phyloP scores from a whole-genome alignment of 2,888 invertebrate species.

The Dynastes grantii region DNA sequence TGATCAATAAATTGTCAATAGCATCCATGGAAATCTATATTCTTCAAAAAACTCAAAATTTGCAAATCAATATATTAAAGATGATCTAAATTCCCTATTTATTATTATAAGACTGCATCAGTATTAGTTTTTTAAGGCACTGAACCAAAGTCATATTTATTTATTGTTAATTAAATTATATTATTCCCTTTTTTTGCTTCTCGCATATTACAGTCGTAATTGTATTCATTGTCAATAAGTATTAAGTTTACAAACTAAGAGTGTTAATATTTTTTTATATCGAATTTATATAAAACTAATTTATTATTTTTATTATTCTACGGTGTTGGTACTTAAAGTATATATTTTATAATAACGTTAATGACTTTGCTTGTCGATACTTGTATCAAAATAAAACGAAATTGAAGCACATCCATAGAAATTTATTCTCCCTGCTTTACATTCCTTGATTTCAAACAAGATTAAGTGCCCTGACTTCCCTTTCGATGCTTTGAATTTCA shows the following conservation, averaged over 20 bases:
- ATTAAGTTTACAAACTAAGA: too few species aligned
- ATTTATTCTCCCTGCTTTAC: neutral
- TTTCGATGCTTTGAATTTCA: conserved; percentile 15
- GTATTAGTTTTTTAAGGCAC: conserved; percentile 41
- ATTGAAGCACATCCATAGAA: neutral
- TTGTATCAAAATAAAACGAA: neutral
- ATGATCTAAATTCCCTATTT: neutral
- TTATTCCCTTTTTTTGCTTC: neutral
- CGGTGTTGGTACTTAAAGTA: conserved; percentile 48
- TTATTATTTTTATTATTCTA: conserved; percentile 20
- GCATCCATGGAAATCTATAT: too few species aligned
- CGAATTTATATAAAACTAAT: neutral
- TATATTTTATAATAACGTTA: conserved; percentile 36
- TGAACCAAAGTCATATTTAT: conserved; percentile 38
- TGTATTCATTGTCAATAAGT: too few species aligned
- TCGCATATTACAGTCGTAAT: neutral
- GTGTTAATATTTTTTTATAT: neutral
- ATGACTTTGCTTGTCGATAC: neutral
- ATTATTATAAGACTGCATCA: conserved; percentile 26
- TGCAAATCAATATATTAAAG: neutral
- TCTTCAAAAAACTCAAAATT: too few species aligned
- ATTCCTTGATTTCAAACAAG: neutral
- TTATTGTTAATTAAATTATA: conserved; percentile 15
- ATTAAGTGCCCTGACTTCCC: neutral
- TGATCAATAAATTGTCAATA: too few species aligned